Conservation (phyloP, 2,797 vertebrate genomes). For the Malurus splendens region DNA sequence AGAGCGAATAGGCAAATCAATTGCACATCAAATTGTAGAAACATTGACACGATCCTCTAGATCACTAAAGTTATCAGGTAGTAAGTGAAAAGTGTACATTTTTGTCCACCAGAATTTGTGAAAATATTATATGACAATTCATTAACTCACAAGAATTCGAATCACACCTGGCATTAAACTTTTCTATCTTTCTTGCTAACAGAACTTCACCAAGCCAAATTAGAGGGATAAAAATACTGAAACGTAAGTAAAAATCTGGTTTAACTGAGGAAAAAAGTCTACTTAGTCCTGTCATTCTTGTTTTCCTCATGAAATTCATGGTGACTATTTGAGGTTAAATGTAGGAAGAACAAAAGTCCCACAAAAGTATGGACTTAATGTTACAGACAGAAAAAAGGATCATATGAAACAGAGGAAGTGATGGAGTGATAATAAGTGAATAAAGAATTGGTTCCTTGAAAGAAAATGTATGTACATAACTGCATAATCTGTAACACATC, state of each 20-base stretch:
- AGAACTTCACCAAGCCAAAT: background rate
- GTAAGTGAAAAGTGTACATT: background rate
- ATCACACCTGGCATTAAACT: background rate
- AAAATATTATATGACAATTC: background rate
- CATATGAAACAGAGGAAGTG: background rate
- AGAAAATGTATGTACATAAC: background rate
- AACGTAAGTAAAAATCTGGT: background rate
- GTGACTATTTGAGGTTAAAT: background rate
- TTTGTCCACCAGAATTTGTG: background rate
- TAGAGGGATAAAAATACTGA: background rate
- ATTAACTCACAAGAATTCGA: background rate
- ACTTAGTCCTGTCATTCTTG: background rate
- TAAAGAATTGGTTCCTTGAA: background rate
- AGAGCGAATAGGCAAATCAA: slow-evolving; percentile 8
- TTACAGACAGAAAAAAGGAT: background rate
- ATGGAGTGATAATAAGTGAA: background rate
- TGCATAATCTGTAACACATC: background rate
- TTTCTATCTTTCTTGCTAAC: background rate
- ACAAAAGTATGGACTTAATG: background rate
- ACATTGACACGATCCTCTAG: background rate
- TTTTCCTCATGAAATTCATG: background rate
- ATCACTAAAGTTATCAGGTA: background rate
- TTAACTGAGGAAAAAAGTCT: background rate
- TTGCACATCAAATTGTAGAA: background rate
- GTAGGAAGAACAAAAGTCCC: background rate